Base-by-base conservation (phyloP, 2,888 invertebrate species). In the Trissolcus brochymenae region DNA sequence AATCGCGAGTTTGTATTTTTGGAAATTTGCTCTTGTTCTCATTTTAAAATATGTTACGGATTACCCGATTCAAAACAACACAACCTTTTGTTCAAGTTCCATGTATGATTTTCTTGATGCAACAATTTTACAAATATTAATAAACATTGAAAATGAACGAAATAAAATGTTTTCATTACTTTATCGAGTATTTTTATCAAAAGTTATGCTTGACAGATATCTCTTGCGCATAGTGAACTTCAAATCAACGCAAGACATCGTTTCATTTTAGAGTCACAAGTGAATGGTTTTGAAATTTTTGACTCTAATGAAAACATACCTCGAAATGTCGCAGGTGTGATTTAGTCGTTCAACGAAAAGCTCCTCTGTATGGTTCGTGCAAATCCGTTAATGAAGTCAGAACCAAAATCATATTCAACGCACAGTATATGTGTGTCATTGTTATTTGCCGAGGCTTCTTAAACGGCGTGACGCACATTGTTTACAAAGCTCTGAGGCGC, bases 261-360 rank as follows among this genome's bases (percentile, higher is more conserved):
- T 55, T 55, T 16, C 21, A 55, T 55, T 65, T n/a, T n/a, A n/a
- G n/a, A 65, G 55, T 55, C 46, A 55, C 49, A 56, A 19, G 29
- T 35, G 55, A 65, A 56, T 40, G 49, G 56, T 56, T 25, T 56
- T 50, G 21, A 55, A 55, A 49, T 65, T 65, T 65, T 65, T 65
- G 49, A 55, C 56, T 50, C 19, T 50, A 50, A 56, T 56, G 49
- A 46, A 65, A 13, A 49, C n/a, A n/a, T 41, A 40, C 13, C 40
- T 65, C 65, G 40, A 35, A 46, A 56, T 21, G 50, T 65, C 49
- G 21, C 65, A 55, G 49, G 29, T 65, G 65, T 40, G 50, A 55
- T 56, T 65, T 21, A 49, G 56, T 56, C 49, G 50, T 40, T 35
- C 9, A 9, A 11, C 50, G 35, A 50, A 56, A 65, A 49, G 56